Evolutionary conservation across 2,797 vertebrate species (phyloP).

Genomic region (Galagoides demidoff): DNA sequence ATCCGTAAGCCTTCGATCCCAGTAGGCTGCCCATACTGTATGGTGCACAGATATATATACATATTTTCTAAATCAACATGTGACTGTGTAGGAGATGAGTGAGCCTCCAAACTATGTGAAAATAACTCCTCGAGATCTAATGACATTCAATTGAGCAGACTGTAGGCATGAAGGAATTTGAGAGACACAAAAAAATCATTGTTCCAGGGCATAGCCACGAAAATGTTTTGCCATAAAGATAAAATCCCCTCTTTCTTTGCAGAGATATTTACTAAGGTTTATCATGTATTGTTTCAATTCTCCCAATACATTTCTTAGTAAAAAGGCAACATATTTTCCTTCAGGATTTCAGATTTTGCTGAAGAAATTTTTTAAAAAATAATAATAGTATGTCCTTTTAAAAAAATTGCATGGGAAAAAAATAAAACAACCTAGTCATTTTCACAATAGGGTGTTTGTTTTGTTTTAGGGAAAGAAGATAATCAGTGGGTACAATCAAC

Average conservation of each 20-base stretch:
- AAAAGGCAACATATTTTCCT: slow-evolving; percentile 64
- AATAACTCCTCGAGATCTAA: slow-evolving; percentile 81
- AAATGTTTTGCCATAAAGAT: slow-evolving; percentile 77
- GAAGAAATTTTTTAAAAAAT: slow-evolving; percentile 24
- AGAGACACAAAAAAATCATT: slow-evolving; percentile 81
- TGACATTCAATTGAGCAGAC: slow-evolving; percentile 82
- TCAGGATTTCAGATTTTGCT: slow-evolving; percentile 60
- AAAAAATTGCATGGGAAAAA: slow-evolving; percentile 1
- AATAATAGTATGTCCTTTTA: not conserved
- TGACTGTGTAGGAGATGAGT: slow-evolving; percentile 73
- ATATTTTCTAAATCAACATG: slow-evolving; percentile 16
- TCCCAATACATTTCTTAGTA: slow-evolving; percentile 59
- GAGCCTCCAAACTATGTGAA: slow-evolving; percentile 73
- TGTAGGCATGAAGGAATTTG: slow-evolving; percentile 88
- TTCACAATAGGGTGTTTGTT: not conserved
- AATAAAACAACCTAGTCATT: slow-evolving; percentile 6
- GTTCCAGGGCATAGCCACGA: slow-evolving; percentile 76
- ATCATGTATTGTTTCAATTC: slow-evolving; percentile 58
- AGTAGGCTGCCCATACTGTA: slow-evolving; percentile 21
- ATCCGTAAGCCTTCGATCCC: slow-evolving; percentile 54
- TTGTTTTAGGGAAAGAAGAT: not conserved
- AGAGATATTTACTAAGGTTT: slow-evolving; percentile 60
- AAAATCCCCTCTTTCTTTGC: slow-evolving; percentile 74
- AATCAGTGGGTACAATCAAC: not conserved
- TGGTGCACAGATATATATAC: not conserved